Percentiles rank a stretch among this genome's conserved stretches.
Conservation (phyloP, 2,797 vertebrate species). For the Mareca strepera region DNA sequence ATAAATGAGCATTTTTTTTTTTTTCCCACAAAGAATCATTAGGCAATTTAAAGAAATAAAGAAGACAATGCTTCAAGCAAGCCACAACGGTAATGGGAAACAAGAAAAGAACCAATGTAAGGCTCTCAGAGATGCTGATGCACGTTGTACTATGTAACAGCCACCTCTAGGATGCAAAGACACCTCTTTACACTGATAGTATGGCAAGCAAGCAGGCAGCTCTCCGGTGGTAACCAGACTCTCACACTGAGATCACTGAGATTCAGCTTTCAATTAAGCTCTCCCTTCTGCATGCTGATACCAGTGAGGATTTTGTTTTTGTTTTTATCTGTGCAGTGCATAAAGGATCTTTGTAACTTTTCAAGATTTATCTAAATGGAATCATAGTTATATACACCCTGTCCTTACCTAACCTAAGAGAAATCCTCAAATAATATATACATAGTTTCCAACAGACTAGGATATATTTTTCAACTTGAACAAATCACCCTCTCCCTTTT, state of each 20-base stretch:
- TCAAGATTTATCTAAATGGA: background rate
- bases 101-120: slow-evolving; percentile 37
- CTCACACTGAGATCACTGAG: background rate
- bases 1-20: background rate
- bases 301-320: background rate
- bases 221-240: background rate
- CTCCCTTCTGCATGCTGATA: background rate
- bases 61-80: slow-evolving; percentile 14
- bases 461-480: background rate
- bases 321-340: background rate
- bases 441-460: background rate
- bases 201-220: background rate
- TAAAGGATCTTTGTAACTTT: background rate
- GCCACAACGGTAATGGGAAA: slow-evolving; percentile 37
- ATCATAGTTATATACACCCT: background rate
- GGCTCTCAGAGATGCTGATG: background rate
- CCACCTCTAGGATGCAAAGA: background rate
- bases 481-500: rapidly evolving
- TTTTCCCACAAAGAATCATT: background rate
- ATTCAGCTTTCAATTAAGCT: background rate
- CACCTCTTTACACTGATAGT: background rate
- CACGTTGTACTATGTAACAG: background rate
- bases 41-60: background rate
- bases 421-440: background rate
- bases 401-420: background rate